Evolutionary conservation across 2,888 invertebrate genomes (phyloP).

Genomic region (Lobophora halterata): DNA sequence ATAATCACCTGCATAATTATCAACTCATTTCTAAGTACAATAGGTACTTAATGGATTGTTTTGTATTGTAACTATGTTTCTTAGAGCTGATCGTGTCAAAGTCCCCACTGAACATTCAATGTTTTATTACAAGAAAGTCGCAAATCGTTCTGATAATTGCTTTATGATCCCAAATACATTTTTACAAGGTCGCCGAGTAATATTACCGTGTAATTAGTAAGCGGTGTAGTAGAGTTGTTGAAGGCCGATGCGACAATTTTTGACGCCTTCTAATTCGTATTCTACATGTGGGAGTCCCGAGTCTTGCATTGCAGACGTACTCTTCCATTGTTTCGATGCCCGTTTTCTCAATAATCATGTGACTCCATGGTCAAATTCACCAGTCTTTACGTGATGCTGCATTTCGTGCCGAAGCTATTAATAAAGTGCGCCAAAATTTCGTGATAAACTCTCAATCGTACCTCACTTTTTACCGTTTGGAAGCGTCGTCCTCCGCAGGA

Average conservation of each 20-base stretch:
- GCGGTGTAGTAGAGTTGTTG: conserved; percentile 36
- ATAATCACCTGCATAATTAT: too few relatives aligned
- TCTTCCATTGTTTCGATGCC: conserved; percentile 18
- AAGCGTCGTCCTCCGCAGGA: too few relatives aligned
- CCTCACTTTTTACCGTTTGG: too few relatives aligned
- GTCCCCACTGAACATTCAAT: too few relatives aligned
- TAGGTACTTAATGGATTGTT: too few relatives aligned
- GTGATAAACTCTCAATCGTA: too few relatives aligned
- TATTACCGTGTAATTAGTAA: conserved; percentile 47
- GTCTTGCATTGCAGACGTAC: conserved; percentile 14
- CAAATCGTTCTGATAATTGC: too few relatives aligned
- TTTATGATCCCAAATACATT: conserved; percentile 7
- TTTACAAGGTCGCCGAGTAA: conserved; percentile 37
- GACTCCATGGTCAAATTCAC: conserved; percentile 30
- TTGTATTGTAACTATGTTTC: too few relatives aligned
- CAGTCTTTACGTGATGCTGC: conserved; percentile 25
- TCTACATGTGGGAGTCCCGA: conserved; percentile 39
- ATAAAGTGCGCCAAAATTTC: conserved; percentile 24
- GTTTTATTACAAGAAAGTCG: too few relatives aligned
- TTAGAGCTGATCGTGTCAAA: too few relatives aligned
- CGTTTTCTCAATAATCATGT: too few relatives aligned
- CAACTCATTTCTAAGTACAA: too few relatives aligned
- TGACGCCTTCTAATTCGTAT: conserved; percentile 47
- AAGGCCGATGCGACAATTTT: conserved; percentile 48
- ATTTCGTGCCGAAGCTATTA: conserved; percentile 16